Base-by-base conservation (phyloP, 1,140 invertebrate species). In the Oryzaephilus surinamensis region DNA sequence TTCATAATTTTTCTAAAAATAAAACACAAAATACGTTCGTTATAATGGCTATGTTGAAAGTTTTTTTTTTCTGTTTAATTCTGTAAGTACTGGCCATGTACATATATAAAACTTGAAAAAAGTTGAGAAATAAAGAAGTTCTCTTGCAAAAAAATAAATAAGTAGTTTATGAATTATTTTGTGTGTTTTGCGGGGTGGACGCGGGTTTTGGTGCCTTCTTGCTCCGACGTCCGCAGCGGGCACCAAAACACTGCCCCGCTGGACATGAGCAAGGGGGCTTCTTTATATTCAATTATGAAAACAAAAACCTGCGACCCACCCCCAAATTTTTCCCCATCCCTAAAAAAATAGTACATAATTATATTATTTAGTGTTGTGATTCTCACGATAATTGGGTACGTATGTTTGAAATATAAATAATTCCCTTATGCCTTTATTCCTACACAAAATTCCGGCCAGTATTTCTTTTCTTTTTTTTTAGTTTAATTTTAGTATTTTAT, bases 241-340 rank as follows among this genome's bases (percentile, higher is more conserved):
- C 76, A 78, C 76, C 77, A 79, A 80, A 79, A 79, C 76, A 73
- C 69, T 72, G 71, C 72, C 71, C 58, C 55, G 57, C 57, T 55
- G 55, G 55, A 57, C 52, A 57, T 55, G 56, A 62, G 60, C 58
- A 62, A 60, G 58, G 50, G 56, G 58, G 58, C 52, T 62, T 60
- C 55, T 60, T 61, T 61, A 50, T 48, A 42, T 24, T 24, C 23
- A 10, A 7, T 6, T 6, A 24, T 6, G 6, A 18, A 37, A 23
- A 36, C 11, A 15, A 17, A 42, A 48, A 51, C 55, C 55, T 46
- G 48, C 47, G 38, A 45, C 48, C 48, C 51, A 48, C 46, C 45
- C 46, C 34, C 37, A 20, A 16, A 11, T 17, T 24, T 8, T 17
- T 13, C 27, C 18, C 28, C 15, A 12, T 27, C 13, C 39, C 33